phyloP scores from a whole-genome alignment of 2,888 invertebrate genomes.

The Ochropleura plecta region DNA sequence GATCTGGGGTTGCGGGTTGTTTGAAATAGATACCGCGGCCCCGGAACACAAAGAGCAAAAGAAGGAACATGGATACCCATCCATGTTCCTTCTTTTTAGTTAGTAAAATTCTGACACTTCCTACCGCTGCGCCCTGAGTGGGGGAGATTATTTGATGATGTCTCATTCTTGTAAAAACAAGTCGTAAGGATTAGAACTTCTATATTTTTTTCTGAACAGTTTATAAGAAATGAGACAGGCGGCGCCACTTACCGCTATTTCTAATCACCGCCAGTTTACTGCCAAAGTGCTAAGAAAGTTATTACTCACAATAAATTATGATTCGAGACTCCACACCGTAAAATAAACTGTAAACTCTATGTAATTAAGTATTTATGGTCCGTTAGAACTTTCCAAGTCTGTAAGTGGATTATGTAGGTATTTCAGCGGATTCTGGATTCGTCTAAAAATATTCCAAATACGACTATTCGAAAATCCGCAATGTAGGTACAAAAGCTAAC shows the following conservation, averaged over 20 bases:
- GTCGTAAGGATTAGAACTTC: not conserved
- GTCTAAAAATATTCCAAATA: constrained; percentile 35
- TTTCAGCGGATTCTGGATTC: not conserved
- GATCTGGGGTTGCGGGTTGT: too few species aligned
- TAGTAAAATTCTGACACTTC: too few species aligned
- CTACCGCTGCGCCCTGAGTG: too few species aligned
- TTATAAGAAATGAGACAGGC: not conserved
- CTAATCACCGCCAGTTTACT: not conserved
- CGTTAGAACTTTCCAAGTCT: constrained; percentile 16
- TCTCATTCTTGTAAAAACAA: not conserved
- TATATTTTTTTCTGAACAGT: not conserved
- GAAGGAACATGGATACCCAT: too few species aligned
- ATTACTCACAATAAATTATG: constrained; percentile 2
- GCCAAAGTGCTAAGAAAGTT: constrained; percentile 6
- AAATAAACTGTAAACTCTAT: constrained; percentile 13
- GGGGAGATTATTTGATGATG: too few species aligned
- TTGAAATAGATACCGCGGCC: too few species aligned
- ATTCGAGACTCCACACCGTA: not conserved
- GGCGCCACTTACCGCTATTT: not conserved
- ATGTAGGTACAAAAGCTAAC: constrained; percentile 28
- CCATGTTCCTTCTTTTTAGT: too few species aligned
- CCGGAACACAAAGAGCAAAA: too few species aligned
- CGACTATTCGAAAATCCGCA: constrained; percentile 27
- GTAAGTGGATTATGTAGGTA: not conserved
- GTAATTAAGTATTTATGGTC: constrained; percentile 15